Base-by-base conservation (phyloP, 2,113 vertebrate species). In the Leuciscus idus region DNA sequence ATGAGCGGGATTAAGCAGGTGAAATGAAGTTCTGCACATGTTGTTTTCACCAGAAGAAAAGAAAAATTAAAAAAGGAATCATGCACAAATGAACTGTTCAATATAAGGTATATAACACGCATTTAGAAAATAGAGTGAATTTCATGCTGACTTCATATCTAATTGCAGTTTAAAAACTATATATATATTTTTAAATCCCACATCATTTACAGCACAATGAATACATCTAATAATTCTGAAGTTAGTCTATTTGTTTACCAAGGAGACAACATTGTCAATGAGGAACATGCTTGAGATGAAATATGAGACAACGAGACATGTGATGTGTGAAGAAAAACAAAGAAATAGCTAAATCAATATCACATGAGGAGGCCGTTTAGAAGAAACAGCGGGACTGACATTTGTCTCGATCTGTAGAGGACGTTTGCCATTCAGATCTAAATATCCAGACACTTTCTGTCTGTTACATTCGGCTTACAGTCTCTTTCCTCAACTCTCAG, bases 221-320 rank as follows among this genome's bases (percentile, higher is more conserved):
- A 23, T 21, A 8, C 19, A 6, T 57, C 6, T 23, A 57, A 57
- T 23, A 57, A 8, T 57, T 57, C 7, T 57, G 55, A 57, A 62
- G n/a, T 26, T 62, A 61, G 10, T 62, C 23, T 62, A 8, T 26
- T 26, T 57, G 55, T 23, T 62, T 62, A 62, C 10, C n/a, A 62
- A 26, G 10, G 59, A 62, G 59, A 62, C 23, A 62, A 62, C n/a
- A n/a, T 1, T 26, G 10, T 62, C 23, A 26, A 11, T 6, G 2
- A n/a, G 11, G 36, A 72, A 72, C 68, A 72, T 23, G 68, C 68
- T 36, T 39, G 19, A 43, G 66, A 70, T 70, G 68, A 72, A 72
- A 72, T 39, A 39, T 39, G 68, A 72, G 70, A 73, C 70, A 13
- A 9, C 13, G 70, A 23, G 19, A 23, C 33, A 70, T 36, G 66